Conservation (phyloP, 2,888 invertebrate species). For the Exocentrus adspersus region DNA sequence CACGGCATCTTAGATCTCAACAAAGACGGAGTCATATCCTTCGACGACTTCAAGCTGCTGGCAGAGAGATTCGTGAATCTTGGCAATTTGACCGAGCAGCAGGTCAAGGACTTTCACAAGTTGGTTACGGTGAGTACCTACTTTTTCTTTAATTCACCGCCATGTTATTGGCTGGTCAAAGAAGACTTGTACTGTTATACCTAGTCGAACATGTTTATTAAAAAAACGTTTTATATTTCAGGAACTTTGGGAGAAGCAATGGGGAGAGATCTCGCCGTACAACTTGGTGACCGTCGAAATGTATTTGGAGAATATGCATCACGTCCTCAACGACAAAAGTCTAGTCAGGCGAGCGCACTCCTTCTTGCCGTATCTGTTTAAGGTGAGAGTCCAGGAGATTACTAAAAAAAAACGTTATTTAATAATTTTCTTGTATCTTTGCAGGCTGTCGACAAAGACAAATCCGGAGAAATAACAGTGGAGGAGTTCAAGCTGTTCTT, state of each 20-base stretch:
- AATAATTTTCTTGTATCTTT: too few species aligned
- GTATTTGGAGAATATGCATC: slow-evolving; percentile 84
- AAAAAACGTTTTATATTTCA: slow-evolving; percentile 57
- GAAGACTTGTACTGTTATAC: neutral
- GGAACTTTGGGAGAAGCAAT: slow-evolving; percentile 84
- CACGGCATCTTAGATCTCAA: slow-evolving; percentile 86
- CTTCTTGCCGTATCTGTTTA: slow-evolving; percentile 84
- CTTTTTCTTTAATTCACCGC: too few species aligned
- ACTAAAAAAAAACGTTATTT: too few species aligned
- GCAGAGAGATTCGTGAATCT: slow-evolving; percentile 79
- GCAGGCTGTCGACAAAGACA: slow-evolving; percentile 85
- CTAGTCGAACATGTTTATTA: too few species aligned
- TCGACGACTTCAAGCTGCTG: slow-evolving; percentile 81
- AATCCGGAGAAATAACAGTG: slow-evolving; percentile 80
- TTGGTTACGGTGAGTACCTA: slow-evolving; percentile 72
- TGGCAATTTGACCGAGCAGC: slow-evolving; percentile 75
- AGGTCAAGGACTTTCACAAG: slow-evolving; percentile 75
- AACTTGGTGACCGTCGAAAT: slow-evolving; percentile 85
- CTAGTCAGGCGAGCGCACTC: slow-evolving; percentile 78
- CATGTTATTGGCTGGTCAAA: neutral
- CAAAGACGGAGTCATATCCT: slow-evolving; percentile 86
- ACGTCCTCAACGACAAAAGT: slow-evolving; percentile 79
- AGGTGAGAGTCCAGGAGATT: too few species aligned
- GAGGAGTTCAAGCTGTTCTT: slow-evolving; percentile 87
- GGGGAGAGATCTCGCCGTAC: slow-evolving; percentile 84